Conservation (phyloP, 2,888 invertebrate genomes). For the Neoscelio sp. region DNA sequence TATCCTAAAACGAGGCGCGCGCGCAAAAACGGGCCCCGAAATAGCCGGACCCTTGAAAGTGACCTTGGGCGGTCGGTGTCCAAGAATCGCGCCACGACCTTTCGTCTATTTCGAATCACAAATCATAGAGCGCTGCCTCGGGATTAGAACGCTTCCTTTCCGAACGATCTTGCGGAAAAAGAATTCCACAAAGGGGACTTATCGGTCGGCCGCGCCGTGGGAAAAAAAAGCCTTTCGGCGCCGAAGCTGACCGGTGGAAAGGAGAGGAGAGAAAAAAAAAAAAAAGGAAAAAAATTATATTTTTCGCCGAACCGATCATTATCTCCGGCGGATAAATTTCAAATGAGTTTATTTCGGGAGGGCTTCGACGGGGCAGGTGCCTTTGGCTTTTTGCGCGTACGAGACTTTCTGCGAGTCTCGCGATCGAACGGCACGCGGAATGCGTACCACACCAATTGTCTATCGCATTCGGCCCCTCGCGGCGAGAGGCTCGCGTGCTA, state of each 20-base stretch:
- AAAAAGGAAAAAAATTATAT: slow-evolving; percentile 10
- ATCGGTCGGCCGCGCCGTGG: no score
- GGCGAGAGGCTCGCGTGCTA: slow-evolving; percentile 31
- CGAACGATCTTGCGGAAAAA: slow-evolving; percentile 24
- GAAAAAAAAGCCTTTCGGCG: not conserved
- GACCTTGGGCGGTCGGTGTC: slow-evolving; percentile 33
- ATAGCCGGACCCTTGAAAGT: slow-evolving; percentile 20
- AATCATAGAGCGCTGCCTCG: slow-evolving; percentile 69
- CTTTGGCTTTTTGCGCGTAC: no score
- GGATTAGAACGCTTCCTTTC: slow-evolving; percentile 39
- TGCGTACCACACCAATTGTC: slow-evolving; percentile 40
- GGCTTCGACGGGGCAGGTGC: no score
- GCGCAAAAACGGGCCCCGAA: slow-evolving; percentile 29
- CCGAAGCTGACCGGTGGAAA: slow-evolving; percentile 4
- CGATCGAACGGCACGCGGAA: slow-evolving; percentile 18
- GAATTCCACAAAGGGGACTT: slow-evolving; percentile 36
- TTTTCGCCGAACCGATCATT: slow-evolving; percentile 34
- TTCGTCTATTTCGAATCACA: slow-evolving; percentile 68
- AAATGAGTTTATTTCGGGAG: no score
- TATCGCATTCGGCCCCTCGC: slow-evolving; percentile 43
- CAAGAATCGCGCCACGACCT: slow-evolving; percentile 34
- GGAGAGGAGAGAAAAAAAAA: not conserved
- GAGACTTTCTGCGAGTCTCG: not conserved
- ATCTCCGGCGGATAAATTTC: slow-evolving; percentile 9
- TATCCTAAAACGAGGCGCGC: no score